phyloP scores from a whole-genome alignment of 2,888 invertebrate genomes.

The Callosobruchus maculatus region DNA sequence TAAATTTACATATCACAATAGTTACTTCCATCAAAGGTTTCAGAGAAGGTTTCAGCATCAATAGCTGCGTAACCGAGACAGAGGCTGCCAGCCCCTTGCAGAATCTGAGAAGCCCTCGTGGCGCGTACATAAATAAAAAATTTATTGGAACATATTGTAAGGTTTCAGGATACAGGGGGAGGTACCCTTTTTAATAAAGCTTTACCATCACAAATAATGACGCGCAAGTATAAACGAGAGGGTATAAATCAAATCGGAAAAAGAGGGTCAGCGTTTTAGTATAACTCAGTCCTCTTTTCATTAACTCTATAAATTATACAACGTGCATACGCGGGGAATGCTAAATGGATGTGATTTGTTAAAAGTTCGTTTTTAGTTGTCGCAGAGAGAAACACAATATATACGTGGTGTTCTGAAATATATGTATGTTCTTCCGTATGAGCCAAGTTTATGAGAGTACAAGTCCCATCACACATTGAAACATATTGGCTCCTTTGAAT shows the following conservation, averaged over 20 bases:
- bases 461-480: no score
- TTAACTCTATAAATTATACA: neutral
- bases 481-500: no score
- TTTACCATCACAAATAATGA: neutral
- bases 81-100: neutral
- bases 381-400: neutral
- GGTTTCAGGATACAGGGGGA: constrained; percentile 28
- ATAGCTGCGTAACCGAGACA: neutral
- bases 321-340: neutral
- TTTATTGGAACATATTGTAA: constrained; percentile 38
- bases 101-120: neutral
- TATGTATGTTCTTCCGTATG: neutral
- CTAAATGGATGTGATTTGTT: neutral
- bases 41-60: neutral
- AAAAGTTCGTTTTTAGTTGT: neutral
- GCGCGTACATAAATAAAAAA: constrained; percentile 9
- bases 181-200: constrained; percentile 2
- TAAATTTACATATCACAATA: neutral
- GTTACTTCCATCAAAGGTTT: neutral
- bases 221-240: neutral
- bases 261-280: neutral
- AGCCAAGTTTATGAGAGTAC: no score
- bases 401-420: no score
- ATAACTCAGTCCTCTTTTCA: neutral
- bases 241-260: neutral